Base-by-base conservation (phyloP, 2,888 invertebrate species). In the Phania funesta region DNA sequence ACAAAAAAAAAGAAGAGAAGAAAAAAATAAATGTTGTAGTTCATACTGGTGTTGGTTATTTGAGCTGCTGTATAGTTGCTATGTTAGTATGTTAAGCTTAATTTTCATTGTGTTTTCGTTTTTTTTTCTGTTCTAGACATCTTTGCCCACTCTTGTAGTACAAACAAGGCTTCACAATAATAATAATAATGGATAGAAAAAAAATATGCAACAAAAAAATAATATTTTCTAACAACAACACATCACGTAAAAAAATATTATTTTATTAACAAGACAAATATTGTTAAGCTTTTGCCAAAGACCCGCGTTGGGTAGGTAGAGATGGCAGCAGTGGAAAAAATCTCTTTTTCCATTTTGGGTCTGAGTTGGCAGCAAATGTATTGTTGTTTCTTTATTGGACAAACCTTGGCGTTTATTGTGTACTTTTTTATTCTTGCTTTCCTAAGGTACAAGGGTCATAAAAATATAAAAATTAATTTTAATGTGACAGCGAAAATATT, bases 221-320 rank as follows among this genome's bases (percentile, higher is more conserved):
- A 60, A 35, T 62, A 65, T 38, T 50, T 65, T 71, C 52, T 52
- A 70, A 46, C 58, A 75, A 60, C 73, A 60, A 50, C 50, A 74
- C 26, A 67, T 56, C 50, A 20, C 52, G 5, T 70, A 83, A 86
- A 83, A 87, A 88, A 88, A 87, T 88, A 88, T 86, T 87, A 88
- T 88, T 88, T 88, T 88, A 87, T 87, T 86, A 87, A 87, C 86
- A 86, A 87, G 86, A 86, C 87, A 87, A 88, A 88, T 87, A 87
- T 87, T 85, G 86, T 84, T 75, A 75, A 81, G 83, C 74, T 65
- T 68, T 74, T 76, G 76, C 71, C 80, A 73, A 67, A 50, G 76
- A 46, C 32, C 38, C 22, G 5, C 7, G 32, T 26, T 22, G 44
- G 29, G 29, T 32, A 5, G 29, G 54, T 44, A n/a, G 18, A 13